Evolutionary conservation across 2,113 vertebrate species (phyloP).

Genomic region (Ophiodon elongatus): DNA sequence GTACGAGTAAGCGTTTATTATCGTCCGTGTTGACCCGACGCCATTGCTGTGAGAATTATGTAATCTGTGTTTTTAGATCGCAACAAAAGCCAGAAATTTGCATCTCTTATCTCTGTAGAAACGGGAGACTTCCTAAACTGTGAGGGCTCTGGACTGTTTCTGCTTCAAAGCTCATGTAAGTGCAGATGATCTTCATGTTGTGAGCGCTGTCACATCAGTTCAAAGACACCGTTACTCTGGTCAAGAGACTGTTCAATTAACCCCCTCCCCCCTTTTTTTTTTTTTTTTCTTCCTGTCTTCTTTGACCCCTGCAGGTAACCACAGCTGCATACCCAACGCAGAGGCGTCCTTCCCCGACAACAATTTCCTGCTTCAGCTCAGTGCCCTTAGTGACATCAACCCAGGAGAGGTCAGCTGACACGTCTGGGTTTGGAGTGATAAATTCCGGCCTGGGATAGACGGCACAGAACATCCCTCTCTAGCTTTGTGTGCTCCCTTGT

Average conservation of each 20-base stretch:
- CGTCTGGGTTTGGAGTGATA: slow-evolving; percentile 57
- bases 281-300: too few relatives aligned
- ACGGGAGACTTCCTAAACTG: slow-evolving; percentile 98
- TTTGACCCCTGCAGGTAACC: slow-evolving; percentile 88
- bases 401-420: slow-evolving; percentile 92
- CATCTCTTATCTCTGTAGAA: slow-evolving; percentile 81
- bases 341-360: slow-evolving; percentile 97
- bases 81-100: slow-evolving; percentile 21
- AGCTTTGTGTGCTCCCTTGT: slow-evolving; percentile 63
- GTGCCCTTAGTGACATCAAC: slow-evolving; percentile 90
- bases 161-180: slow-evolving; percentile 99
- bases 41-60: slow-evolving; percentile 23
- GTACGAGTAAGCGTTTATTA: neutral
- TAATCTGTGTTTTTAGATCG: slow-evolving; percentile 15
- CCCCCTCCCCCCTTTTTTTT: neutral
- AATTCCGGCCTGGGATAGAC: slow-evolving; percentile 47
- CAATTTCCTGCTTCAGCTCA: slow-evolving; percentile 95
- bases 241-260: neutral
- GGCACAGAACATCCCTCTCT: slow-evolving; percentile 47
- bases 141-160: slow-evolving; percentile 97
- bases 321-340: slow-evolving; percentile 96
- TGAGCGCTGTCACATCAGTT: slow-evolving; percentile 15
- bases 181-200: slow-evolving; percentile 37
- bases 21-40: neutral
- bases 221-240: neutral